Percentiles rank a stretch among this genome's conserved stretches.
These are phyloP conservation scores for Liasis olivaceus DNA, from an alignment of 2,797 vertebrate genomes.

Conservation along the genomic window DNA sequence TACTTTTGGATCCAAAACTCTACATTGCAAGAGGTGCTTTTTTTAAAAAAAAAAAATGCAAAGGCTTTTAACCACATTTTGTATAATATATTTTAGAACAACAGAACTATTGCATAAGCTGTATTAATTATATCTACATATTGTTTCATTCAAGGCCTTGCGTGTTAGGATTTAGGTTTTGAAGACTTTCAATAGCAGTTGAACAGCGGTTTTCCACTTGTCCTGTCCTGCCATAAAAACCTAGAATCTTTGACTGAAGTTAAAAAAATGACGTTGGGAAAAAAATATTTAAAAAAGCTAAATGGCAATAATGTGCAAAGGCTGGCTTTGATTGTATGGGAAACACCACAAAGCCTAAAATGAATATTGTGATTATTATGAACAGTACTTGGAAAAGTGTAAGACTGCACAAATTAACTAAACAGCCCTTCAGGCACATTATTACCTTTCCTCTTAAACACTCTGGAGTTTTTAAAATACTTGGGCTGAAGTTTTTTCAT, in stretches of 20 bases:
- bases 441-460: neutral
- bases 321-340: neutral
- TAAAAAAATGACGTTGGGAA: slow-evolving; percentile 64
- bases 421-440: neutral
- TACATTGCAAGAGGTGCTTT: neutral
- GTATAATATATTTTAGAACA: neutral
- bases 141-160: slow-evolving; percentile 63
- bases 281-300: neutral
- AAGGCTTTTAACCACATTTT: neutral
- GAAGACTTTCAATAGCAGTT: slow-evolving; percentile 68
- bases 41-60: neutral
- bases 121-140: slow-evolving; percentile 52
- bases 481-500: neutral
- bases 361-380: neutral
- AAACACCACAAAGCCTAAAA: neutral
- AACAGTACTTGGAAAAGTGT: neutral
- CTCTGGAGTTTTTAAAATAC: neutral
- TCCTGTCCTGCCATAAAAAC: slow-evolving; percentile 75
- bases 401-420: neutral
- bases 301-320: neutral
- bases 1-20: neutral
- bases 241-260: neutral
- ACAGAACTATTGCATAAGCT: neutral
- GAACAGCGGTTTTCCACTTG: slow-evolving; percentile 27
- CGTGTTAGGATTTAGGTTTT: neutral